Percentiles rank a stretch among this genome's conserved stretches.
Conservation (phyloP, 1,140 invertebrate species). For the Sinonovacula constricta region DNA sequence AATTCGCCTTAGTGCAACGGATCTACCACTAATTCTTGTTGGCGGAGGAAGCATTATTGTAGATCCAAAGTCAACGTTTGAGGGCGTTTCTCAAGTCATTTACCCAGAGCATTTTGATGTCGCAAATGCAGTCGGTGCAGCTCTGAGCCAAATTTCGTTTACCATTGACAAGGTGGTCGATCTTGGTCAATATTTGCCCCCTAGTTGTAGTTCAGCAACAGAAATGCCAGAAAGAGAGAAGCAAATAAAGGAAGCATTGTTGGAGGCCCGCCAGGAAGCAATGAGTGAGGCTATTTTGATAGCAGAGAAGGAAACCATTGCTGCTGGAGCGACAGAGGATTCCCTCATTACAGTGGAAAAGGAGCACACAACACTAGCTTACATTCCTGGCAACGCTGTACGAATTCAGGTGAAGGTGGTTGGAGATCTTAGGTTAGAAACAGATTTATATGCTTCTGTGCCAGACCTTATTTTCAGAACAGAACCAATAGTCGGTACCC, state of each 20-base stretch:
- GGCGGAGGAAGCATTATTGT: conserved; percentile 71
- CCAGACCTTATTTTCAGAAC: not conserved
- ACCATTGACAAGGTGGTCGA: conserved; percentile 62
- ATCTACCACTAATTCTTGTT: conserved; percentile 70
- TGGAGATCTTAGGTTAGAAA: conserved; percentile 55
- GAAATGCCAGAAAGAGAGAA: not conserved
- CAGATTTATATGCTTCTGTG: not conserved
- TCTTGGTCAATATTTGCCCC: conserved; percentile 52
- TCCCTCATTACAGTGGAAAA: conserved; percentile 61
- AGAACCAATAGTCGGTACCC: not conserved
- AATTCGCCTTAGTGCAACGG: conserved; percentile 59
- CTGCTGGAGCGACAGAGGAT: conserved; percentile 57
- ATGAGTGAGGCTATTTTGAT: conserved; percentile 41
- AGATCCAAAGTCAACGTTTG: conserved; percentile 40
- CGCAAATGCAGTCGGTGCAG: conserved; percentile 75
- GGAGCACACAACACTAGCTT: conserved; percentile 62
- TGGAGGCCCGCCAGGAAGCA: conserved; percentile 56
- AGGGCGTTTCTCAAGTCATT: conserved; percentile 56
- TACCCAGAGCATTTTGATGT: conserved; percentile 66
- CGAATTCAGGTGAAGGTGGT: conserved; percentile 66
- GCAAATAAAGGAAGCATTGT: conserved; percentile 54
- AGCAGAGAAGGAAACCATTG: conserved; percentile 50
- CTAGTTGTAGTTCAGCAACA: conserved; percentile 30
- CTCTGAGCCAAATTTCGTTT: conserved; percentile 69
- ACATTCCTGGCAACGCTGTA: conserved; percentile 67